Percentiles rank a stretch among this genome's conserved stretches.
These are phyloP conservation scores for Aradus depressus DNA, from an alignment of 2,888 invertebrate species.

Conservation along the genomic window DNA sequence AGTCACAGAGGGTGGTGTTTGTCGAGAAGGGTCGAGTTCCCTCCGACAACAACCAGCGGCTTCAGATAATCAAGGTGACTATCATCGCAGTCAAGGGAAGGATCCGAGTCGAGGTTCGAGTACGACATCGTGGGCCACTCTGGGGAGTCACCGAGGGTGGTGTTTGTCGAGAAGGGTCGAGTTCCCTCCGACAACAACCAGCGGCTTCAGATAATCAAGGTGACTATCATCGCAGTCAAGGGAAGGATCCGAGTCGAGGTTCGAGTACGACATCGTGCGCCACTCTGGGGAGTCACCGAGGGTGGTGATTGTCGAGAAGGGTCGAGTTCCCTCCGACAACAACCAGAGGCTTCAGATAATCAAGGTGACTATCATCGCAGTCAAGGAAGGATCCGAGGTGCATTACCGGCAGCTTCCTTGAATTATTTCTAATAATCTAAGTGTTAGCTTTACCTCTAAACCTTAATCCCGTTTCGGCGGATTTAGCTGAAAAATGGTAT, in stretches of 20 bases:
- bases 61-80: constrained; percentile 62
- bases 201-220: constrained; percentile 63
- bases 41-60: constrained; percentile 73
- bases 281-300: constrained; percentile 85
- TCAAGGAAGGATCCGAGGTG: too few relatives aligned
- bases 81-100: too few relatives aligned
- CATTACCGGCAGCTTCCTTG: too few relatives aligned
- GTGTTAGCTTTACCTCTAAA: too few relatives aligned
- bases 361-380: too few relatives aligned
- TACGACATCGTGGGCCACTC: constrained; percentile 93
- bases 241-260: constrained; percentile 78
- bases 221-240: too few relatives aligned
- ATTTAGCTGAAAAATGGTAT: too few relatives aligned
- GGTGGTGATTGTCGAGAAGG: constrained; percentile 55
- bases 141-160: constrained; percentile 70
- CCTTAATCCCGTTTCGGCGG: too few relatives aligned
- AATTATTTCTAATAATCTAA: too few relatives aligned
- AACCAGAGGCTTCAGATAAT: constrained; percentile 74
- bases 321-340: constrained; percentile 71
- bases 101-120: constrained; percentile 75
- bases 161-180: constrained; percentile 53
- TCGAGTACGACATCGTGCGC: constrained; percentile 83
- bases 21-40: constrained; percentile 61
- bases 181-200: constrained; percentile 83
- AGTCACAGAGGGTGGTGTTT: constrained; percentile 61